Evolutionary conservation across 1,140 invertebrate genomes (phyloP).

Genomic region (Littorina saxatilis): DNA sequence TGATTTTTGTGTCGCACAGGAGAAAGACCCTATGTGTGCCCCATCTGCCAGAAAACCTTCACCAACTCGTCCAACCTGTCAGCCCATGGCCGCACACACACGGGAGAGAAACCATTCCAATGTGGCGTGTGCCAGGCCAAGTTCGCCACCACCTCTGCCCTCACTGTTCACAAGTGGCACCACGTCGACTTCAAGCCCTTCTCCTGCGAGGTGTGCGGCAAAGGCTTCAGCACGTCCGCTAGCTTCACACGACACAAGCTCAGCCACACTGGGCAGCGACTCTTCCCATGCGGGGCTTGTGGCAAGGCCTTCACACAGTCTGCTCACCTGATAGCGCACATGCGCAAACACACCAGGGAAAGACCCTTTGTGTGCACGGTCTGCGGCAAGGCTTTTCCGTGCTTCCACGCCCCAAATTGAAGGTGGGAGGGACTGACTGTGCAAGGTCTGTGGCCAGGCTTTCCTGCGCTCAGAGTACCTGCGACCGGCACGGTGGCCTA

Average conservation of each 20-base stretch:
- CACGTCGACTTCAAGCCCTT: constrained; percentile 41
- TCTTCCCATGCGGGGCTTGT: constrained; percentile 24
- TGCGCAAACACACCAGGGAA: constrained; percentile 95
- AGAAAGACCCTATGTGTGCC: constrained; percentile 39
- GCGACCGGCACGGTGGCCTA: no score
- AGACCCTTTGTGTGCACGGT: constrained; percentile 39
- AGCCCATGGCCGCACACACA: constrained; percentile 52
- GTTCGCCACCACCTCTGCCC: constrained; percentile 92
- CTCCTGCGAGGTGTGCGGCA: constrained; percentile 86
- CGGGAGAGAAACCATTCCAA: constrained; percentile 53
- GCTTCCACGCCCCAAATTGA: constrained; percentile 26
- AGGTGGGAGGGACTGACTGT: constrained; percentile 65
- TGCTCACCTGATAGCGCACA: constrained; percentile 97
- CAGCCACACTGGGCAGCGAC: constrained; percentile 31
- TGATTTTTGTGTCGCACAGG: background rate
- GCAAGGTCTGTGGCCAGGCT: constrained; percentile 53
- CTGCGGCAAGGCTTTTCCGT: constrained; percentile 48
- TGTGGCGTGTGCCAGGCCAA: constrained; percentile 89
- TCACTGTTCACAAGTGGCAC: constrained; percentile 77
- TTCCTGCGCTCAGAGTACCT: constrained; percentile 15
- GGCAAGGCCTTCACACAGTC: constrained; percentile 80
- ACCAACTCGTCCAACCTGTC: constrained; percentile 42
- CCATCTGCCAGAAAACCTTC: constrained; percentile 37
- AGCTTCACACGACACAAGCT: constrained; percentile 33
- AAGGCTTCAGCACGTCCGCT: constrained; percentile 83